Percentiles rank a stretch among this genome's conserved stretches.
Conservation (phyloP, 2,113 vertebrate genomes). For the Scytalopus superciliaris region DNA sequence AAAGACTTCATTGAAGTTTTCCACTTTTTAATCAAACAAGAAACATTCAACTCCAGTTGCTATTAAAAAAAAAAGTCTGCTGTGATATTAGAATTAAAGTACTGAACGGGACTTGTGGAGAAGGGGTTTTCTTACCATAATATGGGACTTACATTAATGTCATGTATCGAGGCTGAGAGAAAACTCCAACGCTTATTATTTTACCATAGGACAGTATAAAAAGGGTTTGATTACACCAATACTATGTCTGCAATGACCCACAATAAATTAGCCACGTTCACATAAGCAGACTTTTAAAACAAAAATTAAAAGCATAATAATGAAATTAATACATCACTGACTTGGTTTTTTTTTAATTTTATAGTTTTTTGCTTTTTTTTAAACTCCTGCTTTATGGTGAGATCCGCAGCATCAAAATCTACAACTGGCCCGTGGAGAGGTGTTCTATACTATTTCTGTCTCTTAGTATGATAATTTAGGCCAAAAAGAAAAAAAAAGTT, state of each 20-base stretch:
- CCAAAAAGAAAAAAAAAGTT: not conserved
- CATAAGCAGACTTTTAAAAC: not conserved
- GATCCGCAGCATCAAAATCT: slow-evolving; percentile 24
- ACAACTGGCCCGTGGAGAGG: not conserved
- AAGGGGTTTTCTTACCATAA: not conserved
- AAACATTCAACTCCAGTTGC: not conserved
- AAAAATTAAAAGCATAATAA: slow-evolving; percentile 23
- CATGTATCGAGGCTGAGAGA: not conserved
- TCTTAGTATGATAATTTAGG: slow-evolving; percentile 14
- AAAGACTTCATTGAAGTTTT: slow-evolving; percentile 24
- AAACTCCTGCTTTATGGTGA: not conserved
- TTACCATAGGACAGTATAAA: not conserved
- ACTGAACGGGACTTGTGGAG: not conserved
- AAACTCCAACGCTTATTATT: not conserved
- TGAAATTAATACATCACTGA: not conserved
- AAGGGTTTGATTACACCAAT: not conserved
- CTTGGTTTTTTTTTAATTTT: not conserved
- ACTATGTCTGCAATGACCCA: not conserved
- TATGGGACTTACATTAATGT: not conserved
- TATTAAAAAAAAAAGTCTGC: not conserved
- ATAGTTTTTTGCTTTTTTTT: too few relatives aligned
- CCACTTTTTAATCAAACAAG: slow-evolving; percentile 29
- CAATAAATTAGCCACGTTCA: not conserved
- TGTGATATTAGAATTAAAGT: not conserved
- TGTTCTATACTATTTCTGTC: not conserved